Percentiles rank a stretch among this genome's conserved stretches.
Evolutionary conservation across 2,888 invertebrate species (phyloP).

Genomic region (Ochropleura plecta): DNA sequence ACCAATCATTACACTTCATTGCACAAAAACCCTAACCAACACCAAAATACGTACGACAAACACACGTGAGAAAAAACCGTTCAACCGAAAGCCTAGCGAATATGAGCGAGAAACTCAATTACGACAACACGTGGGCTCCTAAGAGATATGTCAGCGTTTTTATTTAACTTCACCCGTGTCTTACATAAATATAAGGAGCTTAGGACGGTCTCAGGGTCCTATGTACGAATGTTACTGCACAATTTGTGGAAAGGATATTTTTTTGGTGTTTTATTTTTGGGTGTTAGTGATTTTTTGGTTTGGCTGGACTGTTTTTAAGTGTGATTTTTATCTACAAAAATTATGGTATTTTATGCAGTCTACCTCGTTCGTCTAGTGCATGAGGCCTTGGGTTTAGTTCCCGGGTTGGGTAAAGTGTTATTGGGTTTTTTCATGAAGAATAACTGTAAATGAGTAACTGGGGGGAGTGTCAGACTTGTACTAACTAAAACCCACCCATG

Average conservation of each 20-base stretch:
- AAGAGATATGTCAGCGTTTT: constrained; percentile 63
- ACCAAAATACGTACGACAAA: constrained; percentile 18
- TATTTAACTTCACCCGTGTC: constrained; percentile 60
- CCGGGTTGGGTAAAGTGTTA: background rate
- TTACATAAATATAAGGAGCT: constrained; percentile 60
- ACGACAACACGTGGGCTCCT: constrained; percentile 49
- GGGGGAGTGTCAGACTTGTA: too few species aligned
- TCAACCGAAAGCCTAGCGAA: constrained; percentile 38
- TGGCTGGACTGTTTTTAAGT: background rate
- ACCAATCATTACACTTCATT: constrained; percentile 7
- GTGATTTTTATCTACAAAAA: background rate
- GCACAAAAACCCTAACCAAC: constrained; percentile 25
- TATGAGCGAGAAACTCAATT: constrained; percentile 63
- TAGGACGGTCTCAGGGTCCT: constrained; percentile 24
- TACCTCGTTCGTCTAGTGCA: background rate
- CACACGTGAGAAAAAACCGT: constrained; percentile 52
- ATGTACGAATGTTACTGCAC: constrained; percentile 45
- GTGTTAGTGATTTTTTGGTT: constrained; percentile 21
- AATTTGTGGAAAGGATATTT: constrained; percentile 45
- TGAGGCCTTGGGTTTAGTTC: background rate
- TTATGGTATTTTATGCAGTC: background rate
- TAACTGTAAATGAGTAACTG: too few species aligned
- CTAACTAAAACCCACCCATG: too few species aligned
- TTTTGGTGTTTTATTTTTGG: constrained; percentile 24
- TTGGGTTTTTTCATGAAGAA: background rate